Conservation (phyloP, 1,140 invertebrate species). For the Adoxophyes honmai region DNA sequence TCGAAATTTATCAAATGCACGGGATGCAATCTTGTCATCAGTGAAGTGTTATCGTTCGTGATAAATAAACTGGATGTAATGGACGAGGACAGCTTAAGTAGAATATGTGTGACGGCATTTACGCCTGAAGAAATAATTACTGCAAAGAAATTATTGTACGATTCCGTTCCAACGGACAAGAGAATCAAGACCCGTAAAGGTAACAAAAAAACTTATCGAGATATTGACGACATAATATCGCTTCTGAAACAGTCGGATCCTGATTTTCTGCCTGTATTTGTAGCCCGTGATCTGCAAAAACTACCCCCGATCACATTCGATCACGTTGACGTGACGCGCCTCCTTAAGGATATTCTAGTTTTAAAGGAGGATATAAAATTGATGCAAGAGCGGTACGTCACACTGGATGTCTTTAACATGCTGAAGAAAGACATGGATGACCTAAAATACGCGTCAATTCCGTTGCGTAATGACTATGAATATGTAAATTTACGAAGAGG, state of each 20-base stretch:
- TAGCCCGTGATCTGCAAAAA: background rate
- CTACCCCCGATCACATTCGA: background rate
- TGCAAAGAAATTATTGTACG: background rate
- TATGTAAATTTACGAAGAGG: no score
- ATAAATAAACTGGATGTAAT: background rate
- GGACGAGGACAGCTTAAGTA: background rate
- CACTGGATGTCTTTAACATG: background rate
- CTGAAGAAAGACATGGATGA: background rate
- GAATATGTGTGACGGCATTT: background rate
- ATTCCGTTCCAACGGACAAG: background rate
- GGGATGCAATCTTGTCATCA: background rate
- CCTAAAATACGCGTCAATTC: no score
- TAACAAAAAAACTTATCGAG: background rate
- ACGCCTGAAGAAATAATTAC: background rate
- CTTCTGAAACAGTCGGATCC: background rate
- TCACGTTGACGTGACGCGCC: background rate
- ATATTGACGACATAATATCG: background rate
- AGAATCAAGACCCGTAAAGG: background rate
- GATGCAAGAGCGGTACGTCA: background rate
- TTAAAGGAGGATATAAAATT: background rate
- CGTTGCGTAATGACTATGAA: no score
- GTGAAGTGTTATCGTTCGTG: background rate
- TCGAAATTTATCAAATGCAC: no score
- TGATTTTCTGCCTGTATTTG: background rate
- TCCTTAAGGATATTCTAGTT: background rate